Conservation (phyloP, 2,888 invertebrate genomes). For the Panzeria rudis region DNA sequence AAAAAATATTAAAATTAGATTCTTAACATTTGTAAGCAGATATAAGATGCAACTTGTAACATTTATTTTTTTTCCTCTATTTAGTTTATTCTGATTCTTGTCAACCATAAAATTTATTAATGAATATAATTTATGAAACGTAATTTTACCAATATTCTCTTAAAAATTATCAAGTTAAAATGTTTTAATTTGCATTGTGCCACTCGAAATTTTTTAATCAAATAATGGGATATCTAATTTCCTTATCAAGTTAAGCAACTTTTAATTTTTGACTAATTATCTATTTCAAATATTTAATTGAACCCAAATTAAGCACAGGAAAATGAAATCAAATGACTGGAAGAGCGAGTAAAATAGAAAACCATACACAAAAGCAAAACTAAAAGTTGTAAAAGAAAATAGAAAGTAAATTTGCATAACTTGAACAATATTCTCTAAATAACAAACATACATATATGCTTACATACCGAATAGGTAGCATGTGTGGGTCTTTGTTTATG, state of each 20-base stretch:
- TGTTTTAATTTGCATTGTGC: neutral
- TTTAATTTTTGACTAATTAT: slow-evolving; percentile 17
- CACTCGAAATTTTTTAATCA: neutral
- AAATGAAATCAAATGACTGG: neutral
- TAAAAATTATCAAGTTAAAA: neutral
- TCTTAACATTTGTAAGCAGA: too few species aligned
- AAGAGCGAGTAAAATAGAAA: neutral
- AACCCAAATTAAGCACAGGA: neutral
- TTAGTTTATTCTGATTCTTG: too few species aligned
- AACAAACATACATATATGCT: neutral
- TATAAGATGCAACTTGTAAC: too few species aligned
- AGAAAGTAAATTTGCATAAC: slow-evolving; percentile 51
- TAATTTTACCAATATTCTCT: neutral
- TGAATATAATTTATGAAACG: too few species aligned
- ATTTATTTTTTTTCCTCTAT: too few species aligned
- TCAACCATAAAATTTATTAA: too few species aligned
- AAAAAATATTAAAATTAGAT: too few species aligned
- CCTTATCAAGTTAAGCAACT: neutral
- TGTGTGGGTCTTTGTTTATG: neutral
- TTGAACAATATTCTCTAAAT: neutral
- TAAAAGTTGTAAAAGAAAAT: slow-evolving; percentile 26
- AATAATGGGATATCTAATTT: neutral
- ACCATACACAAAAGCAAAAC: neutral
- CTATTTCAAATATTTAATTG: neutral
- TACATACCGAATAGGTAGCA: neutral